Evolutionary conservation across 2,888 invertebrate genomes (phyloP), one percentile per base, ranked within the genome.

Genomic region (Latrodectus elegans): DNA sequence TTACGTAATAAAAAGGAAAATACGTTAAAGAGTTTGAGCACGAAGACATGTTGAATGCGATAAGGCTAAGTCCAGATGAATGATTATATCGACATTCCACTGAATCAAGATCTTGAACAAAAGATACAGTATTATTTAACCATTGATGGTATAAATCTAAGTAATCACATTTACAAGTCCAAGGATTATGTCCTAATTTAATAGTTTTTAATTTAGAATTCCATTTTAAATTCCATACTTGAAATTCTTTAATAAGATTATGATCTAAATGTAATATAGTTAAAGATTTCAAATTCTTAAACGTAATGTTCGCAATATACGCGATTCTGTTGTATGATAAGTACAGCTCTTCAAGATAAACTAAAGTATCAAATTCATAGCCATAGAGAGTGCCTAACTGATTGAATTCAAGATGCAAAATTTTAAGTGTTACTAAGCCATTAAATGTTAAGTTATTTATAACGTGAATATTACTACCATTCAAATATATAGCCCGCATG

Each of bases 361-460:
- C 95, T 89, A 96, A 92, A 26, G 95, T 95, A 91, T 95, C 95
- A 92, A 97, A 96, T 92, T 96, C 96, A 92, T 95, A 95, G 68
- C 96, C 96, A 91, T 95, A 94, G 71, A 96, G 92, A 89, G 94
- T 94, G 70, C 94, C 94, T 75, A 97, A 92, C 89, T 94, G 93
- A 92, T 96, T 96, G 91, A 95, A 94, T 92, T 96, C 95, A 88
- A 96, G 93, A 92, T 96, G 95, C 55, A 96, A 75, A 73, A 95
- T 93, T 92, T 95, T 95, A 77, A 96, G 93, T 91, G 95, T 95
- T 91, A 94, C 94, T 80, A 96, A 92, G n/a, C 96, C 96, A 92
- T 96, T 96, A 92, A 96, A 96, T 73, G 96, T 96, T 91, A 96
- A 94, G 91, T 96, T 96, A 91, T 96, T 95, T 91, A 96, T 95